Conservation (phyloP, 2,113 vertebrate genomes). For the Dicerorhinus sumatrensis region DNA sequence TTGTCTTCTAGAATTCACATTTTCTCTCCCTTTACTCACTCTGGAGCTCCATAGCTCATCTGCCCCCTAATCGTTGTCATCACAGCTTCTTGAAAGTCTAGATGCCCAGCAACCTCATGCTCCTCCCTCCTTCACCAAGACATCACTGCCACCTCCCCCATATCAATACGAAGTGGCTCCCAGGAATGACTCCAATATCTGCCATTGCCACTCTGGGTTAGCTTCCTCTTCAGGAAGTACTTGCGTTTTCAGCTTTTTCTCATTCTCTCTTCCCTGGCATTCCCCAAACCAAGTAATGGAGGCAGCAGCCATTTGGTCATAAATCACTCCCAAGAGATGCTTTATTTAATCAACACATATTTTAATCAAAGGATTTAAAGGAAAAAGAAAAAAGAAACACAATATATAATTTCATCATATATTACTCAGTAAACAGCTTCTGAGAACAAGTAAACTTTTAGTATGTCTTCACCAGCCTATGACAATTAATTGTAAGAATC, state of each 20-base stretch:
- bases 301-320: not conserved
- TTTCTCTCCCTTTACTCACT: not conserved
- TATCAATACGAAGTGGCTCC: not conserved
- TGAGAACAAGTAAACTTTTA: constrained; percentile 50
- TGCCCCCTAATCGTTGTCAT: not conserved
- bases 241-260: not conserved
- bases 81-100: not conserved
- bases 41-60: not conserved
- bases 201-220: not conserved
- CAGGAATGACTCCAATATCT: not conserved
- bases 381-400: not conserved
- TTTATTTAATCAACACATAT: not conserved
- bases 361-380: not conserved
- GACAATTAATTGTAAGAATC: constrained; percentile 9
- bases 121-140: not conserved
- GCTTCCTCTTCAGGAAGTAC: not conserved
- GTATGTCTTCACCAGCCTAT: not conserved
- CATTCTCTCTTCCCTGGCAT: not conserved
- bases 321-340: not conserved
- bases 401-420: constrained; percentile 10
- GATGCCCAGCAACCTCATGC: not conserved
- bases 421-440: constrained; percentile 39
- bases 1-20: not conserved
- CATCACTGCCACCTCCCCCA: not conserved
- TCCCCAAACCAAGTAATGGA: not conserved